phyloP scores from a whole-genome alignment of 2,797 vertebrate genomes.

The Eospalax fontanierii region DNA sequence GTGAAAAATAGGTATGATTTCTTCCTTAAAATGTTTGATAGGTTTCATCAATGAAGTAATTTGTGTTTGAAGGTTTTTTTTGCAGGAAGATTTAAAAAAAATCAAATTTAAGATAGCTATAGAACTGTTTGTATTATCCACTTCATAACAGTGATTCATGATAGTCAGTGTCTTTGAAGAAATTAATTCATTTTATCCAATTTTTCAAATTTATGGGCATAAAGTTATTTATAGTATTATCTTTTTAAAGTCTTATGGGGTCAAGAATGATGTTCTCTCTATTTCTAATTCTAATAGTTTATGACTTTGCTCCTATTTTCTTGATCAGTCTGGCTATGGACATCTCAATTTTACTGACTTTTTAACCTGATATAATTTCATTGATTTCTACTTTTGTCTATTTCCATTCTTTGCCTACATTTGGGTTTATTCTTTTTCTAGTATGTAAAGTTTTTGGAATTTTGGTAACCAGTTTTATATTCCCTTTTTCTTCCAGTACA shows the following conservation, averaged over 20 bases:
- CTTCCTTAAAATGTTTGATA: conserved; percentile 52
- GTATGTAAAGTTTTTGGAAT: not conserved
- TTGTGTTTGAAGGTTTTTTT: conserved; percentile 24
- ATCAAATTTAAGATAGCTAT: not conserved
- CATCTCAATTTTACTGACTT: not conserved
- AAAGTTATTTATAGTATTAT: conserved; percentile 44
- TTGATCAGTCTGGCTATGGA: not conserved
- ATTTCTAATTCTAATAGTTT: conserved; percentile 18
- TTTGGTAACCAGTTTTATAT: not conserved
- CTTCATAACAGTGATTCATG: conserved; percentile 43
- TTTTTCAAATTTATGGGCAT: conserved; percentile 30
- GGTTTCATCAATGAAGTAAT: conserved; percentile 28
- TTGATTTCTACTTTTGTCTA: conserved; percentile 30
- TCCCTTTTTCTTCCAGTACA: conserved; percentile 23
- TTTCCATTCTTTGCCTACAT: conserved; percentile 26
- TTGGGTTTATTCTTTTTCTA: conserved; percentile 19
- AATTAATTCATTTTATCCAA: conserved; percentile 53
- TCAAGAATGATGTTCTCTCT: conserved; percentile 8
- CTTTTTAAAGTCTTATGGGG: conserved; percentile 2
- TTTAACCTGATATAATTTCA: conserved; percentile 30
- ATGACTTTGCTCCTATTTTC: conserved; percentile 11
- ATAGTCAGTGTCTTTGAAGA: conserved; percentile 1
- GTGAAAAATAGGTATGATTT: conserved; percentile 31
- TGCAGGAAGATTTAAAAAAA: conserved; percentile 5
- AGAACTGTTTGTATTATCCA: not conserved